These are phyloP conservation scores for Bimastos eiseni DNA, from an alignment of 2,888 invertebrate genomes.

Conservation along the genomic window DNA sequence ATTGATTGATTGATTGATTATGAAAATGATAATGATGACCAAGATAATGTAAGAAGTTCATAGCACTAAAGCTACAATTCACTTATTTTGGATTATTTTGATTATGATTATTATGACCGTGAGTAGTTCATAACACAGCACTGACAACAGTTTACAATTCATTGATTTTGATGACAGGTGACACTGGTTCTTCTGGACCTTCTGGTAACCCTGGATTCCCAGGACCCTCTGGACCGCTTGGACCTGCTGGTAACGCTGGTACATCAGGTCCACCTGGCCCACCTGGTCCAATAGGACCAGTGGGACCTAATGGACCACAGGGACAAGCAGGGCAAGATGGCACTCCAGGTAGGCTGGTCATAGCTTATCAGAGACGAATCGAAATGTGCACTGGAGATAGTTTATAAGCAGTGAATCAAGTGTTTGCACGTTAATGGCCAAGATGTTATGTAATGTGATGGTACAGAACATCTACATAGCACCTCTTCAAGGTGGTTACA, in stretches of 20 bases:
- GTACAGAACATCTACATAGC: too few species aligned
- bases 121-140: too few species aligned
- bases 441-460: too few species aligned
- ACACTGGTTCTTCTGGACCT: slow-evolving; percentile 46
- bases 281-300: slow-evolving; percentile 26
- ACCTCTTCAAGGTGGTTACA: too few species aligned
- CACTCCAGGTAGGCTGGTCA: slow-evolving; percentile 59
- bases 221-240: slow-evolving; percentile 65
- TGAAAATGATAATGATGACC: neutral
- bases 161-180: neutral
- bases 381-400: neutral
- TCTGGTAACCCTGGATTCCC: slow-evolving; percentile 43
- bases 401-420: too few species aligned
- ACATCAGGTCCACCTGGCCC: slow-evolving; percentile 21
- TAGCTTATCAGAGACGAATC: slow-evolving; percentile 66
- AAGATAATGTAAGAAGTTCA: neutral
- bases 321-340: slow-evolving; percentile 61
- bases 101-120: too few species aligned
- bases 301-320: slow-evolving; percentile 25
- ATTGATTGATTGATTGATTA: too few species aligned
- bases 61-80: too few species aligned
- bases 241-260: slow-evolving; percentile 23
- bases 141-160: neutral
- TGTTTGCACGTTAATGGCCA: too few species aligned
- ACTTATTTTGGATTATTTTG: too few species aligned